phyloP scores from a whole-genome alignment of 2,888 invertebrate genomes.

The Coelopa pilipes region DNA sequence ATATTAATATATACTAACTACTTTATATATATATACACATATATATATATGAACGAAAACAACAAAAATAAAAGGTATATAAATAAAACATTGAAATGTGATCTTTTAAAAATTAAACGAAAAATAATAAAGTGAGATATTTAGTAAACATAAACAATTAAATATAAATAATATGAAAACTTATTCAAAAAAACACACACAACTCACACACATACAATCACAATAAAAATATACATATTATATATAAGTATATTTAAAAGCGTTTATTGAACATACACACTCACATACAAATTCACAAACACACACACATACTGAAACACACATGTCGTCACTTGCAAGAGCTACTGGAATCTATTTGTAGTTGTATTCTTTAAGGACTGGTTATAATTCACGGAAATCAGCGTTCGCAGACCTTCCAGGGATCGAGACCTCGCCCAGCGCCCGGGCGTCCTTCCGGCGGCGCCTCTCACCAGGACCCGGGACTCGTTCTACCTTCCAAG shows the following conservation, averaged over 20 bases:
- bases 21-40: slow-evolving; percentile 44
- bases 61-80: slow-evolving; percentile 25
- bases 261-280: slow-evolving; percentile 43
- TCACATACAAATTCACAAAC: slow-evolving; percentile 5
- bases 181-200: slow-evolving; percentile 39
- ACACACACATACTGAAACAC: neutral
- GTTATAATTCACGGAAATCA: slow-evolving; percentile 66
- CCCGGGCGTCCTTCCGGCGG: too few species aligned
- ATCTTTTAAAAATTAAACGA: slow-evolving; percentile 40
- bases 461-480: too few species aligned
- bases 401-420: neutral
- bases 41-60: slow-evolving; percentile 43
- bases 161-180: slow-evolving; percentile 14
- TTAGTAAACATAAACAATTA: slow-evolving; percentile 16
- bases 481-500: too few species aligned
- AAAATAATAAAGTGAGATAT: slow-evolving; percentile 30
- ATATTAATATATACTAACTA: slow-evolving; percentile 35
- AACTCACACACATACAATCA: slow-evolving; percentile 49
- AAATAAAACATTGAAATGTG: slow-evolving; percentile 41
- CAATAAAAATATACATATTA: slow-evolving; percentile 54
- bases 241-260: slow-evolving; percentile 49
- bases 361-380: slow-evolving; percentile 65
- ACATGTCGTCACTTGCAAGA: neutral
- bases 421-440: too few species aligned
- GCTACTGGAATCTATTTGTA: slow-evolving; percentile 30